Conservation (phyloP, 2,797 vertebrate genomes). For the Denticeps clupeoides region DNA sequence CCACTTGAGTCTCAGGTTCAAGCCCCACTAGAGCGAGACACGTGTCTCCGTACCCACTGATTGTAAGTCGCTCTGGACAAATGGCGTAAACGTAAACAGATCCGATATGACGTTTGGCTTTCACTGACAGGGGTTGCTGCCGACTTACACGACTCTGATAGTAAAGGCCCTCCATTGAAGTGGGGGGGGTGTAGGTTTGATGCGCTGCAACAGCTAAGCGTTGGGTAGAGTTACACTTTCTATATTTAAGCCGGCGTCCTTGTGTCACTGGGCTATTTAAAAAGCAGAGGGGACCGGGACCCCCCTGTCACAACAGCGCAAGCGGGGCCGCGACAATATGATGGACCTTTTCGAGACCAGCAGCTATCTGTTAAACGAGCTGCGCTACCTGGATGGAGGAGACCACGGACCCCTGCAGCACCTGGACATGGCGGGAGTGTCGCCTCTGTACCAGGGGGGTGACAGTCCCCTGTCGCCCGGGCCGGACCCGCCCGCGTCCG, state of each 20-base stretch:
- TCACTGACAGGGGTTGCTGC: constrained; percentile 29
- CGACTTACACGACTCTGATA: constrained; percentile 45
- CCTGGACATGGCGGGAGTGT: constrained; percentile 81
- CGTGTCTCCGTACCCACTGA: too few relatives aligned
- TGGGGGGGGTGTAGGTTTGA: constrained; percentile 60
- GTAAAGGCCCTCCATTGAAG: constrained; percentile 57
- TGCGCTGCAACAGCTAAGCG: constrained; percentile 77
- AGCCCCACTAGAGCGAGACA: too few relatives aligned
- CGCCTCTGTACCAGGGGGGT: constrained; percentile 76
- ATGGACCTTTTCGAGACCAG: constrained; percentile 99
- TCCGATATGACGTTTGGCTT: constrained; percentile 35
- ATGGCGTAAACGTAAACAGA: too few relatives aligned
- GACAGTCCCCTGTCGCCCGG: constrained; percentile 78
- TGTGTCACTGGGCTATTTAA: constrained; percentile 95
- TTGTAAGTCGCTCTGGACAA: too few relatives aligned
- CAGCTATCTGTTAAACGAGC: constrained; percentile 82
- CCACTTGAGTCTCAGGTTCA: too few relatives aligned
- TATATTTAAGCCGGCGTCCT: constrained; percentile 90
- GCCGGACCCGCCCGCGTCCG: constrained; percentile 71
- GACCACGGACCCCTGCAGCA: constrained; percentile 82
- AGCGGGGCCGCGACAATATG: constrained; percentile 86
- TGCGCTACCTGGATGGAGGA: constrained; percentile 79
- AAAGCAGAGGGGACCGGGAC: constrained; percentile 74
- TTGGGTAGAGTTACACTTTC: constrained; percentile 93
- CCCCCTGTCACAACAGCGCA: constrained; percentile 61